Evolutionary conservation across 2,113 vertebrate genomes (phyloP), one percentile per base, ranked within the genome.

Genomic region (Todiramphus chloris): DNA sequence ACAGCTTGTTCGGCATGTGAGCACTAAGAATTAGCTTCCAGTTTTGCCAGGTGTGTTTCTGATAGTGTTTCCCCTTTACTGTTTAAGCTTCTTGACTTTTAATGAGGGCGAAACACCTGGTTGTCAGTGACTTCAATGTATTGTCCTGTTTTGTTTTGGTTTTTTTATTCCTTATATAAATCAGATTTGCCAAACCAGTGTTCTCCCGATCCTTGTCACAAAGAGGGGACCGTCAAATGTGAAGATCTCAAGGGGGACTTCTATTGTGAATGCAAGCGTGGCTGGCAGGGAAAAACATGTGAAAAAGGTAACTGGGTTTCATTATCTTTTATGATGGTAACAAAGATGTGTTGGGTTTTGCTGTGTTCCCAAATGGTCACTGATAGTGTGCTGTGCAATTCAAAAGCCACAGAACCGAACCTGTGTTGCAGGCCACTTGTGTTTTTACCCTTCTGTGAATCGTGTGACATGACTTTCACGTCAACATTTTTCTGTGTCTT

Each of bases 161-260:
- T 51, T 81, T 67, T 41, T 77, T 62, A 75, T 93, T 94, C 62
- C 53, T 91, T 72, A 13, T 28, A 10, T 70, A 75, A 74, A 82
- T 69, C 97, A 99, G 99, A 99, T 97, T 98, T 99, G 96, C 99
- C 99, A 82, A 97, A 99, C 97, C 99, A 99, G 94, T 99, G 99
- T 95, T 99, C 98, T 53, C 98, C 99, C 0, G 97, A 98, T 64
- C 99, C 99, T 39, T 99, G 99, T 80, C 81, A 98, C 46, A 94
- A 97, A 95, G 94, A 94, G 30, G 99, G 99, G 20, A 98, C 98
- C 0, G 67, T 98, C 62, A 96, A 95, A 94, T 99, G 99, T 9
- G 98, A 99, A 93, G 99, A 99, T 97, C 98, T 98, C 95, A 98
- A 99, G 97, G 99, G 99, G 4, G 98, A 98, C 90, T 99, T 99